Percentiles rank a stretch among this genome's conserved stretches.
Conservation (phyloP, 1,140 invertebrate genomes). For the Heliconius himera region DNA sequence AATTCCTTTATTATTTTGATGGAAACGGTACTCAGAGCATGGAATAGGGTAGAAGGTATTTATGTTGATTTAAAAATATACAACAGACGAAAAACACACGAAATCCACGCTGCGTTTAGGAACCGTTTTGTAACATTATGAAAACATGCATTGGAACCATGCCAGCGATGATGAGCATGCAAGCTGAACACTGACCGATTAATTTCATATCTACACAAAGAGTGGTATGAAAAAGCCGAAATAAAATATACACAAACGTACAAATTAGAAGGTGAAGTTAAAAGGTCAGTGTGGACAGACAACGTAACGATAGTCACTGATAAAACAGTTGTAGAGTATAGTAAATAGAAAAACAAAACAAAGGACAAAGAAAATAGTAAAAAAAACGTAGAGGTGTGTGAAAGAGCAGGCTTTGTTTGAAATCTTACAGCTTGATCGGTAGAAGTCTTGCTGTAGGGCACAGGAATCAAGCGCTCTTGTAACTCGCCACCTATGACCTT, state of each 20-base stretch:
- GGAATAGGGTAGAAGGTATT: not conserved
- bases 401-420: slow-evolving; percentile 66
- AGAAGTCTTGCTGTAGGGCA: slow-evolving; percentile 99
- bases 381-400: slow-evolving; percentile 66
- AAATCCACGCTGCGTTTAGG: slow-evolving; percentile 15
- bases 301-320: slow-evolving; percentile 52
- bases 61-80: not conserved
- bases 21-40: not conserved
- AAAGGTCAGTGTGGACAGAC: slow-evolving; percentile 57
- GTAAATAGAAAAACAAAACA: slow-evolving; percentile 59
- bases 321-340: slow-evolving; percentile 67
- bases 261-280: slow-evolving; percentile 47
- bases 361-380: slow-evolving; percentile 58
- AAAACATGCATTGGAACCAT: slow-evolving; percentile 44
- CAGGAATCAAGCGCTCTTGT: slow-evolving; percentile 99
- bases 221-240: slow-evolving; percentile 8
- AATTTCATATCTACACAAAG: slow-evolving; percentile 42
- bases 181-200: slow-evolving; percentile 53
- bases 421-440: slow-evolving; percentile 99
- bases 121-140: slow-evolving; percentile 24
- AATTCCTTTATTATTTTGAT: not conserved
- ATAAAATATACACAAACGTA: slow-evolving; percentile 19
- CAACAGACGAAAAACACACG: slow-evolving; percentile 20
- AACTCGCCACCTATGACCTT: slow-evolving; percentile 99
- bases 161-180: slow-evolving; percentile 53